These are phyloP conservation scores for Parasteatoda tepidariorum DNA, from an alignment of 1,140 invertebrate species.

Conservation along the genomic window DNA sequence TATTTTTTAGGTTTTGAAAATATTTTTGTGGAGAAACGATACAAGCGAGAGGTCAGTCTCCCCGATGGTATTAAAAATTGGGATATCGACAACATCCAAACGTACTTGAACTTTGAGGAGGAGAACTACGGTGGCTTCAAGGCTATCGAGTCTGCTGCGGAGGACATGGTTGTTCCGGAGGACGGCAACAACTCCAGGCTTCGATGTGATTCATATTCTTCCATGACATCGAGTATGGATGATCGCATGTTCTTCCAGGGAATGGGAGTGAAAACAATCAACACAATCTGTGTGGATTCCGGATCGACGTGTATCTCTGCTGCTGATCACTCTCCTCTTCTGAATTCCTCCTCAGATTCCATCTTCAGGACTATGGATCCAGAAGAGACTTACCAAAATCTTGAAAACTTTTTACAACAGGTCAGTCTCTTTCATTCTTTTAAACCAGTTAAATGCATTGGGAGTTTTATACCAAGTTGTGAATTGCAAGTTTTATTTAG, in stretches of 20 bases:
- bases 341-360: neutral
- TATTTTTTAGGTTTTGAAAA: slow-evolving; percentile 36
- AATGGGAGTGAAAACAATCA: slow-evolving; percentile 33
- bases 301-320: slow-evolving; percentile 47
- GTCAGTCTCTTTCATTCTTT: neutral
- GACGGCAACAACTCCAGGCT: slow-evolving; percentile 28
- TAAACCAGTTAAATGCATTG: neutral
- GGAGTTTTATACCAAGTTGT: too few species aligned
- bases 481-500: too few species aligned
- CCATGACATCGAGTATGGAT: slow-evolving; percentile 19
- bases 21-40: slow-evolving; percentile 3
- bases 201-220: slow-evolving; percentile 42
- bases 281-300: slow-evolving; percentile 42
- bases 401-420: slow-evolving; percentile 36
- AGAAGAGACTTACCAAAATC: slow-evolving; percentile 47
- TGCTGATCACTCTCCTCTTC: slow-evolving; percentile 37
- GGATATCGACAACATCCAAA: slow-evolving; percentile 25
- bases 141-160: slow-evolving; percentile 21
- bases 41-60: slow-evolving; percentile 24
- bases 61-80: slow-evolving; percentile 29
- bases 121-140: neutral
- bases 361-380: slow-evolving; percentile 14
- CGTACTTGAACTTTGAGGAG: slow-evolving; percentile 44
- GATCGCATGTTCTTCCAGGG: slow-evolving; percentile 1
- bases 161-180: slow-evolving; percentile 47